Percentiles rank a stretch among this genome's conserved stretches.
phyloP scores from a whole-genome alignment of 2,888 invertebrate genomes.

The Rhorus exstirpatorius region DNA sequence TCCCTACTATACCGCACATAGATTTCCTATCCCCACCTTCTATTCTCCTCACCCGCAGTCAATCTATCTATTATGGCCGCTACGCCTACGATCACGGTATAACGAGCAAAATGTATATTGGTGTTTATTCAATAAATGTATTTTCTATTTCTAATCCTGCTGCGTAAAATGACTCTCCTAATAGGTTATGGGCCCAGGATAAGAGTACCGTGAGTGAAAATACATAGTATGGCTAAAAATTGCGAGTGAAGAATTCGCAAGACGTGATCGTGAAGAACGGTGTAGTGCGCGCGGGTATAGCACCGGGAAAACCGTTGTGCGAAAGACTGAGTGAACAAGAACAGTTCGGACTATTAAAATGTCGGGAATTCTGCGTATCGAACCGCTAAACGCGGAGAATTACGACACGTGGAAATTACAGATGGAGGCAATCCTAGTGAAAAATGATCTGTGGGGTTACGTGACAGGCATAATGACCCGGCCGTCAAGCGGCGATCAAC shows the following conservation, averaged over 20 bases:
- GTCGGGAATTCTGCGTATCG: conserved; percentile 19
- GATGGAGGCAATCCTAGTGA: conserved; percentile 49
- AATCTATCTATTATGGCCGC: too few relatives aligned
- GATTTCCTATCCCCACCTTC: too few relatives aligned
- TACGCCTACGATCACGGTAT: too few relatives aligned
- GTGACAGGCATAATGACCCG: neutral
- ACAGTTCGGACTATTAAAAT: too few relatives aligned
- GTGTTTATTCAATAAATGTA: too few relatives aligned
- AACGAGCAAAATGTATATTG: too few relatives aligned
- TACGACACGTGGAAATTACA: conserved; percentile 54
- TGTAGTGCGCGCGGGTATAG: too few relatives aligned
- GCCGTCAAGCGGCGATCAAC: too few relatives aligned
- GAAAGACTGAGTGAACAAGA: neutral
- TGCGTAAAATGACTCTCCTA: neutral
- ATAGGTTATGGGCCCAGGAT: conserved; percentile 1
- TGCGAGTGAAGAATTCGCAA: neutral
- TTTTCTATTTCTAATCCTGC: too few relatives aligned
- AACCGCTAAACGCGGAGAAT: conserved; percentile 43
- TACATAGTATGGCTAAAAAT: neutral
- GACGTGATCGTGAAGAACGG: neutral
- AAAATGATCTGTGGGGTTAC: conserved; percentile 23
- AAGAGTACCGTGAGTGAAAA: neutral
- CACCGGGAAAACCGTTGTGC: neutral
- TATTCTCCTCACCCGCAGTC: too few relatives aligned
- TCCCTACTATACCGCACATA: too few relatives aligned